Conservation (phyloP, 2,113 vertebrate species). For the Cheirogaleus medius region DNA sequence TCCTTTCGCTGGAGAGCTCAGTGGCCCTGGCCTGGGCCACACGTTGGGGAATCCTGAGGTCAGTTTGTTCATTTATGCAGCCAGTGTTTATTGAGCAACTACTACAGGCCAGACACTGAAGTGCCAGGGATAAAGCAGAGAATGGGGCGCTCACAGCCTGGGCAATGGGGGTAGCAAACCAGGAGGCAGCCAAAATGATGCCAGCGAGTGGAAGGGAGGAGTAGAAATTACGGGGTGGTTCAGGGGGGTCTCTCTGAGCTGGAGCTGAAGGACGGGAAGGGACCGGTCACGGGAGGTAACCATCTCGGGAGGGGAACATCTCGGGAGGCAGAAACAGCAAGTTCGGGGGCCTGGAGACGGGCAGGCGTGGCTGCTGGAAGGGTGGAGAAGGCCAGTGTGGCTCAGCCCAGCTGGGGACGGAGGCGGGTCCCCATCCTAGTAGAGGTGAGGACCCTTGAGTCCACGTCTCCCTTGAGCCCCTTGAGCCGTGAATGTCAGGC, state of each 20-base stretch:
- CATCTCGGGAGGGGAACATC: neutral
- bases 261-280: neutral
- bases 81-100: neutral
- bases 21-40: neutral
- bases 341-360: neutral
- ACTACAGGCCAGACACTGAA: rapidly evolving
- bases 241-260: neutral
- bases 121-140: neutral
- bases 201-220: neutral
- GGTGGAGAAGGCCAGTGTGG: neutral
- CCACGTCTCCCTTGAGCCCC: no score
- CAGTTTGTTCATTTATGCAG: rapidly evolving
- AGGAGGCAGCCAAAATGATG: neutral
- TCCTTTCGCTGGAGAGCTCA: neutral
- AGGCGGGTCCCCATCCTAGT: neutral
- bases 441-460: neutral
- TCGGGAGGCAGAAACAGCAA: neutral
- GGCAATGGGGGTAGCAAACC: neutral
- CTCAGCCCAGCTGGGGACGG: rapidly evolving
- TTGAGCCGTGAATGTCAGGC: neutral
- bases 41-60: neutral
- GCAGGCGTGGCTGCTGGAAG: neutral
- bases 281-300: rapidly evolving
- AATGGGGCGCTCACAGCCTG: neutral
- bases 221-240: neutral